These are phyloP conservation scores for Neria commutata DNA, from an alignment of 2,888 invertebrate genomes.

Conservation along the genomic window DNA sequence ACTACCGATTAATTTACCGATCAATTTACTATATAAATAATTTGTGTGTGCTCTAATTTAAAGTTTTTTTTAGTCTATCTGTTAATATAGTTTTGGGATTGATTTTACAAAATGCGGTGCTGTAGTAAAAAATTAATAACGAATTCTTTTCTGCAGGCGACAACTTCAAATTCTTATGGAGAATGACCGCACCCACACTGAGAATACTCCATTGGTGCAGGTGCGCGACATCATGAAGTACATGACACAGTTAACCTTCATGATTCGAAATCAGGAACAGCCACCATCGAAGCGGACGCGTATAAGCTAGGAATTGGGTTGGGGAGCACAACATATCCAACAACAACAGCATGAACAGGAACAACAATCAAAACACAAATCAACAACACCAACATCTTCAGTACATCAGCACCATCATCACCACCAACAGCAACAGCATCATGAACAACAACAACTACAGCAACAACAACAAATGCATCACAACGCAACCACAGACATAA, in stretches of 20 bases:
- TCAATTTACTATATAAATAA: too few species aligned
- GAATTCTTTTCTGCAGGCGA: conserved; percentile 62
- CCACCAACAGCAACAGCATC: conserved; percentile 28
- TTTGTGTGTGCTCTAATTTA: too few species aligned
- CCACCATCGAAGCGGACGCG: conserved; percentile 60
- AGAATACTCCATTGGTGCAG: conserved; percentile 79
- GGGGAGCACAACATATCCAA: conserved; percentile 62
- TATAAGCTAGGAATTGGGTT: conserved; percentile 63
- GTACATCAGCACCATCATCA: conserved; percentile 24
- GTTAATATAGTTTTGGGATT: too few species aligned
- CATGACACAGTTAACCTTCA: conserved; percentile 88
- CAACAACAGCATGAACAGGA: conserved; percentile 45
- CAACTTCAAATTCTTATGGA: conserved; percentile 79
- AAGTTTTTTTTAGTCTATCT: too few species aligned
- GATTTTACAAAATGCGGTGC: too few species aligned
- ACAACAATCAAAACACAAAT: conserved; percentile 38
- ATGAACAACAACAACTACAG: conserved; percentile 23
- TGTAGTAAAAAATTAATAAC: not conserved
- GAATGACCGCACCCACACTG: conserved; percentile 76
- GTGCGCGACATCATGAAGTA: conserved; percentile 82
- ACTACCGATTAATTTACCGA: too few species aligned
- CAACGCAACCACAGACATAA: conserved; percentile 38
- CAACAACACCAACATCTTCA: conserved; percentile 23
- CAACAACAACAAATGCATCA: conserved; percentile 34
- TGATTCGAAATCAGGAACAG: conserved; percentile 67